phyloP scores from a whole-genome alignment of 37 sponge, comb jelly and placozoan species.

The Amphimedon queenslandica region DNA sequence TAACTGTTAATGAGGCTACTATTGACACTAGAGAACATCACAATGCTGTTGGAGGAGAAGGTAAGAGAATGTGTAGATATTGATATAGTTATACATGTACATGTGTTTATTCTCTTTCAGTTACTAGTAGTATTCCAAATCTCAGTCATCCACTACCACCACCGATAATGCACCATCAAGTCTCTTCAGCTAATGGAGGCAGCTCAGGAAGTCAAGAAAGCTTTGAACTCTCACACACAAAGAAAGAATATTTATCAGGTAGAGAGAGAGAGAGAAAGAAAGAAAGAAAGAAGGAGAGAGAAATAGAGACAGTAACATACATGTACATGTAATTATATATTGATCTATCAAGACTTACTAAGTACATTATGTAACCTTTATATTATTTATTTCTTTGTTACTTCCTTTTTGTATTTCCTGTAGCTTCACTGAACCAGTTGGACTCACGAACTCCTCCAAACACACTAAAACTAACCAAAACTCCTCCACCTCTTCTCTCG shows the following conservation, averaged over 20 bases:
- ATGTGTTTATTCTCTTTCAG: too few relatives aligned
- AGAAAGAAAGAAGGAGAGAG: too few relatives aligned
- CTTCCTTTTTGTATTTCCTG: too few relatives aligned
- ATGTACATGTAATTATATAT: too few relatives aligned
- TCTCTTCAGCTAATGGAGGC: background rate
- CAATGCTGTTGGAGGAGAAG: background rate
- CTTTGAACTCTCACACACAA: background rate
- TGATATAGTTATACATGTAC: background rate
- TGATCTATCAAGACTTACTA: too few relatives aligned
- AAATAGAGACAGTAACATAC: too few relatives aligned
- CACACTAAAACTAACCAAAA: constrained; percentile 22
- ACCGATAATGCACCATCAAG: background rate
- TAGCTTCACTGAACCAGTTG: constrained; percentile 47
- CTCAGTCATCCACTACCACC: background rate
- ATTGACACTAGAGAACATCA: background rate
- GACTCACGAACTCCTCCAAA: constrained; percentile 27
- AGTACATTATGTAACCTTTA: too few relatives aligned
- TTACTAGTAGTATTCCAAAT: too few relatives aligned
- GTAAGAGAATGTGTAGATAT: background rate
- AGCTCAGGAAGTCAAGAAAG: background rate
- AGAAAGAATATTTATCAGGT: background rate
- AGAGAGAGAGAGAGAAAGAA: too few relatives aligned
- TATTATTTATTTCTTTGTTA: background rate
- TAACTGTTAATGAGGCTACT: background rate
- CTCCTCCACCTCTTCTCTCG: too few relatives aligned